These are phyloP conservation scores for Diacarnus erythraeanus DNA, from an alignment of 37 sponge, comb jelly and placozoan species.

Conservation along the genomic window DNA sequence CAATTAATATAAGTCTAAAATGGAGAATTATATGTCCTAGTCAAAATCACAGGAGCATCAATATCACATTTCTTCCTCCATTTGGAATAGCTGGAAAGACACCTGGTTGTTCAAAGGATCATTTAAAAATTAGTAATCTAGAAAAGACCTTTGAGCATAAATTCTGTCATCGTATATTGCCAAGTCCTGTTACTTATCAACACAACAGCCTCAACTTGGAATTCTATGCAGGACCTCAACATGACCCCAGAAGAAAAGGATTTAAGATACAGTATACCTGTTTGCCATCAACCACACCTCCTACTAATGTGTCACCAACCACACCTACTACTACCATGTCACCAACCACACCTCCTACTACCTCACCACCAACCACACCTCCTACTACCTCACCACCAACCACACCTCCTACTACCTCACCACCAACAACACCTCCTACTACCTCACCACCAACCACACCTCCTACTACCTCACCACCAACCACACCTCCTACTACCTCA, in stretches of 20 bases:
- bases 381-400: neutral
- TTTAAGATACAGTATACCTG: no score
- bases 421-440: neutral
- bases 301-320: neutral
- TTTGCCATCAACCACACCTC: neutral
- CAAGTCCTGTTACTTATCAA: neutral
- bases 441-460: neutral
- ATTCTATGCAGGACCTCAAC: neutral
- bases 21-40: neutral
- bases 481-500: neutral
- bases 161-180: constrained; percentile 2
- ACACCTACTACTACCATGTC: neutral
- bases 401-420: neutral
- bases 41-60: neutral
- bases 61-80: no score
- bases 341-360: no score
- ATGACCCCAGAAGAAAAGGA: neutral
- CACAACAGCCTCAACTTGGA: neutral
- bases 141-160: neutral
- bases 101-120: neutral
- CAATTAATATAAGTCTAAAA: constrained; percentile 3
- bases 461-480: neutral
- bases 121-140: neutral
- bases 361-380: no score
- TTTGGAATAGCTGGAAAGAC: neutral